Percentiles rank a stretch among this genome's conserved stretches.
Evolutionary conservation across 2,888 invertebrate genomes (phyloP).

Genomic region (Deroplatys truncata): DNA sequence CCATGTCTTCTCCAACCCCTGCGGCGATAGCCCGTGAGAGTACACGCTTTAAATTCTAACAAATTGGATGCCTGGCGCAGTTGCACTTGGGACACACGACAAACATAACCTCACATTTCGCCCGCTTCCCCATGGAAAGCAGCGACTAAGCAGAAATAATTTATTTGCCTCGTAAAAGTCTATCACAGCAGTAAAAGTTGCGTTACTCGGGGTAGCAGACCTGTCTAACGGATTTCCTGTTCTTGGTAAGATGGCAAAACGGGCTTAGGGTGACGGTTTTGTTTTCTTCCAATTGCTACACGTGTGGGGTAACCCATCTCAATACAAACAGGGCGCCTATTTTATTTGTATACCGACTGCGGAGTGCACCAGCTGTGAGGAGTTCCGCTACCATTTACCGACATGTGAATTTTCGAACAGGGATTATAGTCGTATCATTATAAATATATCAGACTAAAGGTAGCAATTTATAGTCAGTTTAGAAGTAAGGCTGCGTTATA

Average conservation of each 20-base stretch:
- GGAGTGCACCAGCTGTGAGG: no score
- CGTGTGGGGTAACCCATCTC: no score
- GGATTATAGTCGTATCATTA: no score
- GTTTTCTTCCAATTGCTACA: background rate
- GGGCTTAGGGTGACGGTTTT: background rate
- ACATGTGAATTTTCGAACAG: no score
- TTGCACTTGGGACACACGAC: background rate
- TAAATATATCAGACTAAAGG: no score
- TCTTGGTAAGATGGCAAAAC: background rate
- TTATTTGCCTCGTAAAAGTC: conserved; percentile 26
- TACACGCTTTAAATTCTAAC: background rate
- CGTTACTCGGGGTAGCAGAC: background rate
- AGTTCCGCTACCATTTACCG: no score
- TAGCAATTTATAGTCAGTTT: no score
- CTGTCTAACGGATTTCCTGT: background rate
- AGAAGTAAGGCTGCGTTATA: no score
- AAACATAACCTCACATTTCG: background rate
- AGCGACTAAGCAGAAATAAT: conserved; percentile 18
- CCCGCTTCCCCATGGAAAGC: background rate
- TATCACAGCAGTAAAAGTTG: conserved; percentile 16
- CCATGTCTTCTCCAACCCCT: background rate
- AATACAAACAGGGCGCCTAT: no score
- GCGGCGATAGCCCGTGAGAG: background rate
- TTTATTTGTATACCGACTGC: no score
- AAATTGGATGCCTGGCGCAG: conserved; percentile 11